A percentile compares a stretch with the other conserved stretches of the same genome.
Evolutionary conservation across 2,797 vertebrate genomes (phyloP).

Genomic region (Peromyscus eremicus): DNA sequence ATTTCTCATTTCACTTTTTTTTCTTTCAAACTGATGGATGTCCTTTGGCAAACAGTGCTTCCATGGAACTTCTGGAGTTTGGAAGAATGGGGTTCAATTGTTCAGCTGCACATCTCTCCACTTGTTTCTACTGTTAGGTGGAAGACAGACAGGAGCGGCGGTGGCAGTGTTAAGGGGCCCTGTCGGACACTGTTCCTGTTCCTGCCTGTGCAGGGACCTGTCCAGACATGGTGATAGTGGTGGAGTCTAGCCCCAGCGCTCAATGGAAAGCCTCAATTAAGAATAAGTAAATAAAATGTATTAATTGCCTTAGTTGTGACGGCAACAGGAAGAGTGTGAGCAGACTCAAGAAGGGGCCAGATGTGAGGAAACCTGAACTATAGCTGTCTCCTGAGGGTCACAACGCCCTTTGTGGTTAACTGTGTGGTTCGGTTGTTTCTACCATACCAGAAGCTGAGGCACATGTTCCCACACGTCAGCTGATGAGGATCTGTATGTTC

Average conservation of each 20-base stretch:
- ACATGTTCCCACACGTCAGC: not conserved
- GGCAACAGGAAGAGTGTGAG: not conserved
- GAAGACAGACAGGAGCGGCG: not conserved
- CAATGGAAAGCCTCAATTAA: not conserved
- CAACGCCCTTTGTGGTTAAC: not conserved
- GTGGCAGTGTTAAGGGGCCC: not conserved
- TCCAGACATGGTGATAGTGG: no score
- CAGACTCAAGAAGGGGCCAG: not conserved
- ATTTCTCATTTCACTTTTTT: conserved; percentile 62
- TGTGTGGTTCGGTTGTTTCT: not conserved
- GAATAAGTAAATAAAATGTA: not conserved
- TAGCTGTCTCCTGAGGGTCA: not conserved
- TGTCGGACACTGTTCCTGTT: not conserved
- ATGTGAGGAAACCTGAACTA: not conserved
- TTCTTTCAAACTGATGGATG: not conserved
- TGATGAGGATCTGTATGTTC: not conserved
- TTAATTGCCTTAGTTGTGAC: not conserved
- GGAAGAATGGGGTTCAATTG: not conserved
- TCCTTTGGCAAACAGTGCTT: not conserved
- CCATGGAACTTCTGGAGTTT: not conserved
- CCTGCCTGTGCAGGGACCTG: no score
- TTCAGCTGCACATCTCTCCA: not conserved
- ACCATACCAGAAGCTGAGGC: not conserved
- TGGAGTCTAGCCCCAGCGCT: not conserved
- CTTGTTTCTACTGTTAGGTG: not conserved